These are phyloP conservation scores for Zosterops borbonicus DNA, from an alignment of 2,113 vertebrate genomes.

Conservation along the genomic window DNA sequence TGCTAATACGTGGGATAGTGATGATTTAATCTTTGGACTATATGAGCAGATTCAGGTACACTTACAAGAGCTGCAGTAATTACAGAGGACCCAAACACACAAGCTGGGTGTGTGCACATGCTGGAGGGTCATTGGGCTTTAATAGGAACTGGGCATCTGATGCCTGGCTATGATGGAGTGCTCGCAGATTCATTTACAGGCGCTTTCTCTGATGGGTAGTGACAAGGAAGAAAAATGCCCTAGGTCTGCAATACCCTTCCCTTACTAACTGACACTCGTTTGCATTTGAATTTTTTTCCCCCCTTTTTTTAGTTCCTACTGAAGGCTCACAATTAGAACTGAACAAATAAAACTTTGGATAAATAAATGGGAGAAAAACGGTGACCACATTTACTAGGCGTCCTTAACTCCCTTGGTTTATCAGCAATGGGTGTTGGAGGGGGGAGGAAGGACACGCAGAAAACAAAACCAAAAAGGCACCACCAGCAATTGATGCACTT, in stretches of 20 bases:
- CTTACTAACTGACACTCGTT: constrained; percentile 35
- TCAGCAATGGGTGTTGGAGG: neutral
- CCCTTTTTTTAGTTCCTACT: neutral
- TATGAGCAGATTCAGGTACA: constrained; percentile 28
- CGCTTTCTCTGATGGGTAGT: constrained; percentile 32
- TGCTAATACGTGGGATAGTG: constrained; percentile 51
- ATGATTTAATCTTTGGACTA: constrained; percentile 62
- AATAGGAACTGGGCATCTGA: constrained; percentile 46
- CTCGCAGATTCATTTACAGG: constrained; percentile 23
- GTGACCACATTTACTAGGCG: neutral
- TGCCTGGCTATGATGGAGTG: constrained; percentile 20
- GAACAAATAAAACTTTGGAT: neutral
- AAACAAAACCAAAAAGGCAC: constrained; percentile 21
- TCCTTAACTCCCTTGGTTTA: constrained; percentile 41
- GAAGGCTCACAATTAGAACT: constrained; percentile 14
- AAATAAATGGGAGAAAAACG: constrained; percentile 33
- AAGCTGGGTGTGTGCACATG: neutral
- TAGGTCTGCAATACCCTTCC: constrained; percentile 54
- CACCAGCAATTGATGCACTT: constrained; percentile 68
- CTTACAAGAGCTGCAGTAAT: constrained; percentile 45
- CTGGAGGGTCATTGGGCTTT: constrained; percentile 15
- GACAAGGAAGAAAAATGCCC: constrained; percentile 54
- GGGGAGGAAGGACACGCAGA: constrained; percentile 2
- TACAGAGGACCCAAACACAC: constrained; percentile 37
- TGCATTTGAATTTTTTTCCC: neutral